Conservation (phyloP, 2,888 invertebrate species). For the Sesamia inferens region DNA sequence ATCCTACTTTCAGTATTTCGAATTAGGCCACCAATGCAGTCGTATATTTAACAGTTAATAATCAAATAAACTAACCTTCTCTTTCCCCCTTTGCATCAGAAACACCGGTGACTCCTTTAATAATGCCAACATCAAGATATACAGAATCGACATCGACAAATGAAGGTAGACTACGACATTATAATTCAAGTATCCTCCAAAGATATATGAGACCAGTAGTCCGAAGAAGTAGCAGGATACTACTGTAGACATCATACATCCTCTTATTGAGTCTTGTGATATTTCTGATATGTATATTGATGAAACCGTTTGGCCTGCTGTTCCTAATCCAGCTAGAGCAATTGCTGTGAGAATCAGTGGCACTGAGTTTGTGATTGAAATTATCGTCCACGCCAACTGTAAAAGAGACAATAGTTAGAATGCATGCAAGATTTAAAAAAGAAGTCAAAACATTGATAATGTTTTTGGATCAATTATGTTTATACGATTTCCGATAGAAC, state of each 20-base stretch:
- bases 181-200: constrained; percentile 79
- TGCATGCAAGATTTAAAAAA: not conserved
- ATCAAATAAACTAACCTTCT: constrained; percentile 68
- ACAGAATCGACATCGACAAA: constrained; percentile 73
- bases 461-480: not conserved
- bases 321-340: constrained; percentile 74
- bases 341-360: constrained; percentile 71
- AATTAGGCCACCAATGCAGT: not conserved
- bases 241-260: constrained; percentile 73
- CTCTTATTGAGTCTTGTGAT: constrained; percentile 78
- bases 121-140: constrained; percentile 71
- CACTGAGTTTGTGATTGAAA: constrained; percentile 71
- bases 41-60: not conserved
- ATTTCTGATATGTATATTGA: constrained; percentile 81
- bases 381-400: constrained; percentile 77
- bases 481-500: not conserved
- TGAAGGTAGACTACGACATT: constrained; percentile 74
- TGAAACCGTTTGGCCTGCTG: constrained; percentile 78
- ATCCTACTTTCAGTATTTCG: not conserved
- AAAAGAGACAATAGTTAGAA: not conserved
- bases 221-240: constrained; percentile 77
- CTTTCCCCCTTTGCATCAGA: constrained; percentile 75
- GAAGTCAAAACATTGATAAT: not conserved
- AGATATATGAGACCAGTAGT: constrained; percentile 75
- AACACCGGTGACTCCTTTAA: constrained; percentile 82